Percentiles rank a stretch among this genome's conserved stretches.
phyloP scores from a whole-genome alignment of 2,797 vertebrate genomes.

The Carapus acus region DNA sequence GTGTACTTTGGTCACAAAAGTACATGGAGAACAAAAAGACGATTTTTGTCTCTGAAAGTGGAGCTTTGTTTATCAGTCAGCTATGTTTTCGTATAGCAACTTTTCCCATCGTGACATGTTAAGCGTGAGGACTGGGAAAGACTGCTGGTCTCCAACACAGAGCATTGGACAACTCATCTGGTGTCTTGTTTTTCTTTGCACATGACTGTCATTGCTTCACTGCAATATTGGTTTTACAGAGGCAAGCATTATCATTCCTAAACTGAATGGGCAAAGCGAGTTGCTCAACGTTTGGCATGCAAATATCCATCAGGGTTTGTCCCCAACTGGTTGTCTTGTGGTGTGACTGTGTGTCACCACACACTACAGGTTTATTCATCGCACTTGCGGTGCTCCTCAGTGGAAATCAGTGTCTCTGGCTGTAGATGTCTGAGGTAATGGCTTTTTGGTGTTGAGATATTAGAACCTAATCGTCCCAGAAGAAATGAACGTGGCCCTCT shows the following conservation, averaged over 20 bases:
- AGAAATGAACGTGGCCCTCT: too few species aligned
- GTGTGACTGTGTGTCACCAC: neutral
- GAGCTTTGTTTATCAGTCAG: too few species aligned
- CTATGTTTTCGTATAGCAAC: too few species aligned
- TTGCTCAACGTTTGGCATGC: neutral
- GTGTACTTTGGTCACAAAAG: too few species aligned
- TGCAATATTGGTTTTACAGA: neutral
- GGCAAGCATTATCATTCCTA: neutral
- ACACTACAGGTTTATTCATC: slow-evolving; percentile 1
- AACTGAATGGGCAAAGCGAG: neutral
- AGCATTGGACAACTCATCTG: slow-evolving; percentile 27
- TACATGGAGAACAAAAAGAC: too few species aligned
- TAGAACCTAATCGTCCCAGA: neutral
- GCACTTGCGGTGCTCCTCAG: neutral
- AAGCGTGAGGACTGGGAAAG: slow-evolving; percentile 25
- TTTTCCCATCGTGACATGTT: too few species aligned
- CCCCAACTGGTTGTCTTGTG: too few species aligned
- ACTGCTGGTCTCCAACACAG: neutral
- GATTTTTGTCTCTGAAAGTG: too few species aligned
- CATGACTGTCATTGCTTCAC: slow-evolving; percentile 49
- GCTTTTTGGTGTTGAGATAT: slow-evolving; percentile 7
- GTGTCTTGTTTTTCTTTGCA: slow-evolving; percentile 22
- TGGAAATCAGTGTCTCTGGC: neutral
- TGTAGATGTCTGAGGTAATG: slow-evolving; percentile 18
- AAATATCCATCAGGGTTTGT: too few species aligned